phyloP scores from a whole-genome alignment of 2,888 invertebrate genomes.

The Tupiocoris notatus region DNA sequence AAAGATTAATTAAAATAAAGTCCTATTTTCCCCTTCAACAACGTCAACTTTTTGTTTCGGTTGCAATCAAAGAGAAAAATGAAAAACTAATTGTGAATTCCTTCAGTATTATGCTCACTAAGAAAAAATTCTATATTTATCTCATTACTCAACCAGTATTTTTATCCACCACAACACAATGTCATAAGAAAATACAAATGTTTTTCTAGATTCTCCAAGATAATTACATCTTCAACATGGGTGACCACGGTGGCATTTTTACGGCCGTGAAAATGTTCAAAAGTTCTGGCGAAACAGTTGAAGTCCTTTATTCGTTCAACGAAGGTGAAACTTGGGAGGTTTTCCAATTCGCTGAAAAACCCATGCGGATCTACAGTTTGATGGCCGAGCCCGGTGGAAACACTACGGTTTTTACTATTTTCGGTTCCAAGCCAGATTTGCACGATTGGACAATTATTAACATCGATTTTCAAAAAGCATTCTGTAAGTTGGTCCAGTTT shows the following conservation, averaged over 20 bases:
- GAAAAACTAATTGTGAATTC: too few relatives aligned
- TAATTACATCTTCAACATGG: constrained; percentile 82
- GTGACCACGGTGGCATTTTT: constrained; percentile 85
- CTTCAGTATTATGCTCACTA: too few relatives aligned
- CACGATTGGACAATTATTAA: constrained; percentile 90
- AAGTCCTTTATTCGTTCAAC: constrained; percentile 79
- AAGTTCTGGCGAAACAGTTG: constrained; percentile 71
- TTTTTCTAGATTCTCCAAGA: constrained; percentile 63
- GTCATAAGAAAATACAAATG: too few relatives aligned
- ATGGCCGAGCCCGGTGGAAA: constrained; percentile 95
- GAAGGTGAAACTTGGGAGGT: constrained; percentile 80
- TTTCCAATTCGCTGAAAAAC: constrained; percentile 68
- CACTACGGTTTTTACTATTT: constrained; percentile 86
- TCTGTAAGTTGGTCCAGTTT: constrained; percentile 54
- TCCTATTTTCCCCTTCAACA: too few relatives aligned
- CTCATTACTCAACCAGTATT: too few relatives aligned
- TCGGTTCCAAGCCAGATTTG: constrained; percentile 72
- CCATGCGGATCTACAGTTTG: constrained; percentile 80
- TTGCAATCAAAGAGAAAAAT: too few relatives aligned
- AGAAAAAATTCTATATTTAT: too few relatives aligned
- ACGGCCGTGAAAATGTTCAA: constrained; percentile 82
- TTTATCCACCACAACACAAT: too few relatives aligned
- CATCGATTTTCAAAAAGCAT: constrained; percentile 60
- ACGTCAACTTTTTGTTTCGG: too few relatives aligned
- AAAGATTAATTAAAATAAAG: too few relatives aligned